Evolutionary conservation across 2,888 invertebrate genomes (phyloP).

Genomic region (Megastigmus dorsalis): DNA sequence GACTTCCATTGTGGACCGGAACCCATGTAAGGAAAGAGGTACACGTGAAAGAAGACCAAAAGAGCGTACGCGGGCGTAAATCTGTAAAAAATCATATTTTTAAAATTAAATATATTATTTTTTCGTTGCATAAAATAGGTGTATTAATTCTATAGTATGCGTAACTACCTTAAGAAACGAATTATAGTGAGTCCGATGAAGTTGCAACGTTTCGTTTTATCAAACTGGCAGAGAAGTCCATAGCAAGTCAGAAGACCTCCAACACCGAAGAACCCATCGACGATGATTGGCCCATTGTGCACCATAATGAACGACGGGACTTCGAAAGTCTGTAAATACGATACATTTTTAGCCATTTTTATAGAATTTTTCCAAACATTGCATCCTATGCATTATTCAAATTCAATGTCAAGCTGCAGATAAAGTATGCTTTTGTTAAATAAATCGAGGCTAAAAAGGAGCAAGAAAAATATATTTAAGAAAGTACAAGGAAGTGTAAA

Average conservation of each 20-base stretch:
- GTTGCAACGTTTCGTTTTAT: conserved; percentile 57
- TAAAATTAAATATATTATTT: not conserved
- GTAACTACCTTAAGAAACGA: conserved; percentile 55
- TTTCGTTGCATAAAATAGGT: not conserved
- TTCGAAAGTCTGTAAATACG: conserved; percentile 43
- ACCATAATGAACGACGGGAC: conserved; percentile 49
- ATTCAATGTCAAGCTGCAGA: too few species aligned
- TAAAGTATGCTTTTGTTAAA: too few species aligned
- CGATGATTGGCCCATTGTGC: conserved; percentile 59
- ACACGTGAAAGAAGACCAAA: conserved; percentile 61
- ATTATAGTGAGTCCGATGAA: conserved; percentile 40
- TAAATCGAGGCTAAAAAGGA: too few species aligned
- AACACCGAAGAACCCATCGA: conserved; percentile 63
- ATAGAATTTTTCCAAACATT: too few species aligned
- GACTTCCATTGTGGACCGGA: conserved; percentile 66
- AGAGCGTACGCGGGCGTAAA: conserved; percentile 64
- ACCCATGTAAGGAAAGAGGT: conserved; percentile 62
- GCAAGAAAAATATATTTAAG: not conserved
- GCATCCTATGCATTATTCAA: too few species aligned
- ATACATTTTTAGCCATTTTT: too few species aligned
- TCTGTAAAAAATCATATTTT: conserved; percentile 33
- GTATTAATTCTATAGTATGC: too few species aligned
- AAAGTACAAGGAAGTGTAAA: not conserved
- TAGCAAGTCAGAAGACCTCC: conserved; percentile 64
- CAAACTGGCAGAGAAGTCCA: conserved; percentile 60